Base-by-base conservation (phyloP, 1,140 invertebrate species). In the Melitaea cinxia region DNA sequence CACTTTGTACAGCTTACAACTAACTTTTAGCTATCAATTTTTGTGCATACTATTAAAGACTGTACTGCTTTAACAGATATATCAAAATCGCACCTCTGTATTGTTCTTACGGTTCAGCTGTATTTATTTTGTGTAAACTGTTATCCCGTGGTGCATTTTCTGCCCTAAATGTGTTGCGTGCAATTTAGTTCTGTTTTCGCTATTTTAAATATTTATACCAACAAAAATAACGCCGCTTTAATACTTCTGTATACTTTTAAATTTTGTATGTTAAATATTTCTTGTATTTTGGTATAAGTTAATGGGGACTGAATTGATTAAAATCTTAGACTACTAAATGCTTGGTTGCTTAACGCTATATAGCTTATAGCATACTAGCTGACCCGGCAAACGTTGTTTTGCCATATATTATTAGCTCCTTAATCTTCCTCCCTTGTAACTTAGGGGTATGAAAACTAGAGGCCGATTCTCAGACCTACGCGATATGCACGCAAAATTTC, bases 1-100 rank as follows among this genome's bases (percentile, higher is more conserved):
- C 47, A 52, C 59, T 53, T 53, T 24, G 35, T 39, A 69, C 63
- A 58, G 60, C 52, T 19, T 61, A 67, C 50, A 61, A 64, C 61
- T 63, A 57, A 69, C 35, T 55, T 19, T 23, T 15, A 62, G 35
- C 23, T 53, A 61, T 61, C 33, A 61, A 35, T 53, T 58, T 49
- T 12, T 26, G 42, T 33, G 26, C 26, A 58, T 58, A 30, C 56
- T 17, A 58, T 58, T 58, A 58, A 26, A 42, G 15, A 49, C 42
- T 28, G 56, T 58, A 58, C 33, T 33, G 42, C 47, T 58, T 58
- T 2, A 58, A 30, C 56, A 28, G 39, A 56, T 56, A 47, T 47
- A 58, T 42, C 26, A 58, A 45, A 58, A 58, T 49, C 56, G 37
- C 56, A 58, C 39, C 23, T n/a, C 42, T 28, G 15, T 19, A 28